These are phyloP conservation scores for Drosophila sproati DNA, from an alignment of 1,140 invertebrate genomes.

Conservation along the genomic window DNA sequence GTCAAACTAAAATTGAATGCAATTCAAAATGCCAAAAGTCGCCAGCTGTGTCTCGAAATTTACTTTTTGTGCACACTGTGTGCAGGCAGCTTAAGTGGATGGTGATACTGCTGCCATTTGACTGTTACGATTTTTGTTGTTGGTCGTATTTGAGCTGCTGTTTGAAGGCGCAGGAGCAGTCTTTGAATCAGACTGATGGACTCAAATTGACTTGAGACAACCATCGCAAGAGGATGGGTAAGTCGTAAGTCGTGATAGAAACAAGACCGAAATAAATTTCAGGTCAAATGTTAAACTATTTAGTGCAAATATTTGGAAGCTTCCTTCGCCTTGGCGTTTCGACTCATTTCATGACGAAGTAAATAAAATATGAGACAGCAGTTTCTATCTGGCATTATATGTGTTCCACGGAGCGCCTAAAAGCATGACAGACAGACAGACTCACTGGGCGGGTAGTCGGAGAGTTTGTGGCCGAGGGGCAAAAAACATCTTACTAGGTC, in stretches of 20 bases:
- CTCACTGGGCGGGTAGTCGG: neutral
- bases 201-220: slow-evolving; percentile 72
- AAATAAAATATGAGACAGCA: slow-evolving; percentile 46
- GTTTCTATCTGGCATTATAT: neutral
- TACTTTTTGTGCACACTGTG: slow-evolving; percentile 48
- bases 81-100: neutral
- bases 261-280: slow-evolving; percentile 55
- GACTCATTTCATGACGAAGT: slow-evolving; percentile 37
- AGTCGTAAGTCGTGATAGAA: neutral
- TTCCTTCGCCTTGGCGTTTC: slow-evolving; percentile 9
- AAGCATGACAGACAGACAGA: slow-evolving; percentile 7
- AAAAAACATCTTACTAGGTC: slow-evolving; percentile 26
- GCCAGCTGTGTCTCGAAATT: slow-evolving; percentile 15
- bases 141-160: slow-evolving; percentile 13
- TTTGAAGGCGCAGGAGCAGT: slow-evolving; percentile 7
- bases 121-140: slow-evolving; percentile 60
- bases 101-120: slow-evolving; percentile 11
- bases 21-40: slow-evolving; percentile 54
- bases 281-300: slow-evolving; percentile 72
- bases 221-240: slow-evolving; percentile 20
- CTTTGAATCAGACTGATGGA: slow-evolving; percentile 42
- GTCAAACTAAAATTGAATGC: slow-evolving; percentile 51
- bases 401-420: neutral
- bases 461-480: neutral
- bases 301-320: slow-evolving; percentile 61